These are phyloP conservation scores for Cydia splendana DNA, from an alignment of 1,140 invertebrate genomes.

Conservation along the genomic window DNA sequence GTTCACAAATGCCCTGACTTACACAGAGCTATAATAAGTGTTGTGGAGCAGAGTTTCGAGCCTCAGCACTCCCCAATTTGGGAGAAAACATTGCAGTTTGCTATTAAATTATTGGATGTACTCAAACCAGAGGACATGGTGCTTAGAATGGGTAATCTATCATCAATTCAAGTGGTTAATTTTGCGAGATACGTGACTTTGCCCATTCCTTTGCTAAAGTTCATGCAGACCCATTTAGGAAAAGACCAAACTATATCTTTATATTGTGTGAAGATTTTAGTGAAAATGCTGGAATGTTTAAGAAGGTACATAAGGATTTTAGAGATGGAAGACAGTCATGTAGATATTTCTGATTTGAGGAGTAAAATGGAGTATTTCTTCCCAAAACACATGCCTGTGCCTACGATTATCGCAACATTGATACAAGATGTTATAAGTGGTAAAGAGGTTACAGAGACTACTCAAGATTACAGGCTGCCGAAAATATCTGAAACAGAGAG, in stretches of 20 bases:
- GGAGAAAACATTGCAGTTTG: constrained; percentile 80
- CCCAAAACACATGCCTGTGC: constrained; percentile 78
- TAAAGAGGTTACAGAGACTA: constrained; percentile 39
- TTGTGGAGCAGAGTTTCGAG: constrained; percentile 81
- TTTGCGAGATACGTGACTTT: constrained; percentile 77
- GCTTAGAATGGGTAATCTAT: constrained; percentile 62
- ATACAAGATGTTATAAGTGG: constrained; percentile 70
- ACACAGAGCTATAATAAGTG: constrained; percentile 82
- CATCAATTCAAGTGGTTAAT: constrained; percentile 69
- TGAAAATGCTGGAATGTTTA: constrained; percentile 74
- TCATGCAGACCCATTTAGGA: constrained; percentile 65
- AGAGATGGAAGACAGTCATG: constrained; percentile 53
- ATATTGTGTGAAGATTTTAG: constrained; percentile 74
- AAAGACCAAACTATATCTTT: constrained; percentile 72
- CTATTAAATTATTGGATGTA: constrained; percentile 75
- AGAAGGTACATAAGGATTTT: constrained; percentile 68
- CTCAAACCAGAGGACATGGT: constrained; percentile 72
- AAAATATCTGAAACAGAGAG: constrained; percentile 62
- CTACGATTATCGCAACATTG: constrained; percentile 73
- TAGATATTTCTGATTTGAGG: constrained; percentile 66
- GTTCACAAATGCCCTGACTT: constrained; percentile 86
- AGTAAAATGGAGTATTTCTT: constrained; percentile 74
- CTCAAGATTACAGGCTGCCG: constrained; percentile 60
- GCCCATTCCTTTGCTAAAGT: constrained; percentile 77
- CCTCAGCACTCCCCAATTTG: constrained; percentile 82